A percentile compares a stretch with the other conserved stretches of the same genome.
Conservation (phyloP, 2,113 vertebrate genomes). For the Athene noctua region DNA sequence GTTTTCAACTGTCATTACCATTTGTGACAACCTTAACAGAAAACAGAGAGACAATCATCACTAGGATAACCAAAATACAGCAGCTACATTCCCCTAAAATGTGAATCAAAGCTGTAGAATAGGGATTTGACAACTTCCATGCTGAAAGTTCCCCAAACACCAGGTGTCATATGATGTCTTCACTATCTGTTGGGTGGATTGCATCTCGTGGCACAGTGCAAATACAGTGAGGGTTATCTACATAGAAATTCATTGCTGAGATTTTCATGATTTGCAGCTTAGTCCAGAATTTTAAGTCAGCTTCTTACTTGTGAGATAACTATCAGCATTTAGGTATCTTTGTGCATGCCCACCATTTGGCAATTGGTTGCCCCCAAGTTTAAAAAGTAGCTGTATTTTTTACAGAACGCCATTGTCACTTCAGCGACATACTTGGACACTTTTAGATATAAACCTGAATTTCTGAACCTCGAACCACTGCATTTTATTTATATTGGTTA, state of each 20-base stretch:
- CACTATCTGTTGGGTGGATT: neutral
- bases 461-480: neutral
- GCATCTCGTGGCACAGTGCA: neutral
- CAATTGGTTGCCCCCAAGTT: neutral
- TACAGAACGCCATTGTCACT: neutral
- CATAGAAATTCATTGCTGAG: neutral
- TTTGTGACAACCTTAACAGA: neutral
- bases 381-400: neutral
- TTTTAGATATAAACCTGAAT: neutral
- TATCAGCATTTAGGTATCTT: neutral
- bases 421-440: neutral
- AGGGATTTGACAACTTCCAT: neutral
- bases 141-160: fast-evolving
- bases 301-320: neutral
- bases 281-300: neutral
- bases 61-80: neutral
- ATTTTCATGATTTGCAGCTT: neutral
- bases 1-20: neutral
- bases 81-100: neutral
- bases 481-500: neutral
- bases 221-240: neutral
- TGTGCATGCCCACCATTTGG: neutral
- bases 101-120: neutral
- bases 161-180: neutral
- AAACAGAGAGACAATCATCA: neutral